Evolutionary conservation across 2,888 invertebrate species (phyloP).

Genomic region (Tenthredo amoena): DNA sequence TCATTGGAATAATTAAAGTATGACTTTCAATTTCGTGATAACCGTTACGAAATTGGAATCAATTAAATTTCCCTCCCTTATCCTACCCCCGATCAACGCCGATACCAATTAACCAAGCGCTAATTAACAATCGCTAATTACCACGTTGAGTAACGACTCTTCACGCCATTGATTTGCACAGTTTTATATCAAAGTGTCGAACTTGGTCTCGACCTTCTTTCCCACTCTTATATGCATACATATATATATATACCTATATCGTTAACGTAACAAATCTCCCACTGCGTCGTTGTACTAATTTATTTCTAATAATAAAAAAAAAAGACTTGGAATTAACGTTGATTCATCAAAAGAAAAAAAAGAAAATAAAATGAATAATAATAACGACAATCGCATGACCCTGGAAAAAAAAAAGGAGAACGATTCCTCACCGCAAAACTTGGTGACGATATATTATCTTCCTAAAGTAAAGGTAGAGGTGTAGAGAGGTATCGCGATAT

Average conservation of each 20-base stretch:
- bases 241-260: background rate
- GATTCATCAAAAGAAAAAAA: background rate
- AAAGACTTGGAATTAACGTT: background rate
- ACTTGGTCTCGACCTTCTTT: background rate
- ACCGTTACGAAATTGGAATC: background rate
- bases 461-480: background rate
- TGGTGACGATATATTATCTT: slow-evolving; percentile 16
- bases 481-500: background rate
- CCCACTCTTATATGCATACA: background rate
- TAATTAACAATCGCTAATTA: slow-evolving; percentile 43
- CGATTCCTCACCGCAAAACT: background rate
- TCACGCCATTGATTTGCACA: background rate
- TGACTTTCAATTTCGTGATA: slow-evolving; percentile 32
- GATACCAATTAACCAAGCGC: slow-evolving; percentile 26
- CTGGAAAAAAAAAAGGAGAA: background rate
- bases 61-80: background rate
- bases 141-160: slow-evolving; percentile 36
- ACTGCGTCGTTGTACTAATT: background rate
- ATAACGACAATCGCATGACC: background rate
- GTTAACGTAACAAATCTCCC: background rate
- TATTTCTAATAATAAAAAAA: background rate
- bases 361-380: too few relatives aligned
- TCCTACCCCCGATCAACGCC: slow-evolving; percentile 5
- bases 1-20: slow-evolving; percentile 19
- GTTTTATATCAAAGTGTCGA: background rate